phyloP scores from a whole-genome alignment of 2,888 invertebrate species.

The Dynastes maya region DNA sequence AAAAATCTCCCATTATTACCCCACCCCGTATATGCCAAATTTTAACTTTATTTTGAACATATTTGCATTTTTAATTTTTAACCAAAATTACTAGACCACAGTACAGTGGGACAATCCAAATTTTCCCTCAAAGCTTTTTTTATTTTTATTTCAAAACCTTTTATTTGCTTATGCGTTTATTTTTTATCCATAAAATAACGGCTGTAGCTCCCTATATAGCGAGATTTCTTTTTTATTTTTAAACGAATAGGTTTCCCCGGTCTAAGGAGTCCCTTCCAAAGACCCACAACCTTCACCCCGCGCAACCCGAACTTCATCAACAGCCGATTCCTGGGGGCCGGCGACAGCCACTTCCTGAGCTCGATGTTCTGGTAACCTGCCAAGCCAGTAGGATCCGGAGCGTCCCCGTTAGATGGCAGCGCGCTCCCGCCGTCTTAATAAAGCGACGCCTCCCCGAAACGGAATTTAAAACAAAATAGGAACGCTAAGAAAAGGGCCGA shows the following conservation, averaged over 20 bases:
- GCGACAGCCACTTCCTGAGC: conserved; percentile 65
- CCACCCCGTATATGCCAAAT: too few relatives aligned
- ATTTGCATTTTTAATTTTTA: too few relatives aligned
- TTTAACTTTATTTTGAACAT: too few relatives aligned
- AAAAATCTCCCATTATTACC: too few relatives aligned
- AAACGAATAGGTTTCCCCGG: conserved; percentile 48
- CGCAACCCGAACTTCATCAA: conserved; percentile 54
- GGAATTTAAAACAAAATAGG: background rate
- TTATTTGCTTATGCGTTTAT: background rate
- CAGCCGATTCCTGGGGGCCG: conserved; percentile 64
- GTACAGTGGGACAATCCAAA: too few relatives aligned
- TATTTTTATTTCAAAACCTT: too few relatives aligned
- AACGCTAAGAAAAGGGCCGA: background rate
- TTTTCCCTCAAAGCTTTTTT: too few relatives aligned
- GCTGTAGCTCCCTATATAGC: background rate
- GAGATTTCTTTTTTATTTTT: conserved; percentile 13
- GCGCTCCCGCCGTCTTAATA: too few relatives aligned
- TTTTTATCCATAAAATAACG: background rate
- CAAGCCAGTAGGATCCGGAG: background rate
- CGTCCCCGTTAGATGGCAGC: background rate
- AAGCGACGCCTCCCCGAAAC: background rate
- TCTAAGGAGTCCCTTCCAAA: conserved; percentile 47
- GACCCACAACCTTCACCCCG: conserved; percentile 52
- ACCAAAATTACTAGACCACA: too few relatives aligned
- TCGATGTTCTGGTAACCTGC: conserved; percentile 61